Evolutionary conservation across 2,888 invertebrate genomes (phyloP).

Genomic region (Dolichopus griseipennis): DNA sequence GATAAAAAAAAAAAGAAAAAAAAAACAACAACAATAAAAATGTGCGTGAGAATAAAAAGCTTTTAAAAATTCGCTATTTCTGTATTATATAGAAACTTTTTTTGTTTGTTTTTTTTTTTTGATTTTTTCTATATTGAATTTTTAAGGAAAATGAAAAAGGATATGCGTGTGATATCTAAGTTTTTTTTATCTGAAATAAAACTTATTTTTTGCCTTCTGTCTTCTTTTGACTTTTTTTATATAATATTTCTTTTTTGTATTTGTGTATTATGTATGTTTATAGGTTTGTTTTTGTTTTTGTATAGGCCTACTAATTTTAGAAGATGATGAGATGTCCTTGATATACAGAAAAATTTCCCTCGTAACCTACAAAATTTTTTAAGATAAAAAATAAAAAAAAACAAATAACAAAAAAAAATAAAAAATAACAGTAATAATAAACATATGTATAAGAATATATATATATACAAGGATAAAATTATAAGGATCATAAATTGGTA

Average conservation of each 20-base stretch:
- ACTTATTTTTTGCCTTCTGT: neutral
- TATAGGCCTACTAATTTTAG: neutral
- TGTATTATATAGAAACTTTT: too few species aligned
- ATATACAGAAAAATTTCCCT: neutral
- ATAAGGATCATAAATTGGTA: neutral
- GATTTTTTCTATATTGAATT: too few species aligned
- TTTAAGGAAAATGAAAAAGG: too few species aligned
- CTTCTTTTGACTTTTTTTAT: neutral
- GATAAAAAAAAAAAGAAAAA: neutral
- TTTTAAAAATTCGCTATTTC: too few species aligned
- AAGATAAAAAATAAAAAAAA: neutral
- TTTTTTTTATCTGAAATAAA: too few species aligned
- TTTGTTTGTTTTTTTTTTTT: too few species aligned
- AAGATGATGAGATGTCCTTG: neutral
- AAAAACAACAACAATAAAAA: neutral
- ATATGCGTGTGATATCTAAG: too few species aligned
- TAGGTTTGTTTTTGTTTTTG: neutral
- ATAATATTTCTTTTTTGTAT: neutral
- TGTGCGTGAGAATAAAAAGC: too few species aligned
- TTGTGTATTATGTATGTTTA: too few species aligned
- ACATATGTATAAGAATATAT: neutral
- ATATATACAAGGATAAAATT: neutral
- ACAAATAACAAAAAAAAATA: too few species aligned
- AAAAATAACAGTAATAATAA: too few species aligned
- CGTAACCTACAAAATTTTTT: conserved; percentile 1